Base-by-base conservation (phyloP, 2,797 vertebrate genomes). In the Artibeus jamaicensis region DNA sequence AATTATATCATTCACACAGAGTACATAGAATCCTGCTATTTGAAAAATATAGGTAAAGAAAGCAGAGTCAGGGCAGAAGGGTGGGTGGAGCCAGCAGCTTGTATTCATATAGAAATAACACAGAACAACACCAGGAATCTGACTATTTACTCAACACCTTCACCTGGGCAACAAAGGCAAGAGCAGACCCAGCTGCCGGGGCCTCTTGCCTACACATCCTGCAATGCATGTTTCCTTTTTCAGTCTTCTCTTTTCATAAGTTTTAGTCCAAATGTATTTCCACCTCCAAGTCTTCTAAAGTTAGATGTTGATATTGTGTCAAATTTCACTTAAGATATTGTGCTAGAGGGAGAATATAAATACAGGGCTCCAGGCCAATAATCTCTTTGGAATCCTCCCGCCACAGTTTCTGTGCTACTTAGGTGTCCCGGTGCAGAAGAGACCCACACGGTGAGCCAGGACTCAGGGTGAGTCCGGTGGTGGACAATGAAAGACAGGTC, bases 321-420 rank as follows among this genome's bases (percentile, higher is more conserved):
- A 15, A 53, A 57, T 73, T 83, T n/a, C 10, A 57, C 44, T 86
- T 79, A 65, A 86, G 86, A 73, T 77, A 62, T 26, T 81, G 15
- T 16, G 37, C 16, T 10, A 85, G 18, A 76, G 18, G 26, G 2
- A 55, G 1, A 4, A 53, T 57, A n/a, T 46, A n/a, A 18, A 42
- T 24, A 37, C 34, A n/a, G 70, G 34, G 4, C 24, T 85, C 34
- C 71, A 53, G 16, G 19, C 19, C 42, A 59, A 2, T 11, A 21
- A 21, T 5, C 21, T 50, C 24, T 76, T 62, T 89, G 24, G 1
- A 50, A 22, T 65, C 50, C 34, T n/a, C 14, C 5, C 44, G 1
- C 5, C 3, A 4, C 26, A 2, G 59, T 3, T 6, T 65, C 55
- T 39, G 7, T 10, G 68, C 0, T 6, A 26, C 12, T 15, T 7